Evolutionary conservation across 2,797 vertebrate genomes (phyloP).

Genomic region (Strix occidentalis): DNA sequence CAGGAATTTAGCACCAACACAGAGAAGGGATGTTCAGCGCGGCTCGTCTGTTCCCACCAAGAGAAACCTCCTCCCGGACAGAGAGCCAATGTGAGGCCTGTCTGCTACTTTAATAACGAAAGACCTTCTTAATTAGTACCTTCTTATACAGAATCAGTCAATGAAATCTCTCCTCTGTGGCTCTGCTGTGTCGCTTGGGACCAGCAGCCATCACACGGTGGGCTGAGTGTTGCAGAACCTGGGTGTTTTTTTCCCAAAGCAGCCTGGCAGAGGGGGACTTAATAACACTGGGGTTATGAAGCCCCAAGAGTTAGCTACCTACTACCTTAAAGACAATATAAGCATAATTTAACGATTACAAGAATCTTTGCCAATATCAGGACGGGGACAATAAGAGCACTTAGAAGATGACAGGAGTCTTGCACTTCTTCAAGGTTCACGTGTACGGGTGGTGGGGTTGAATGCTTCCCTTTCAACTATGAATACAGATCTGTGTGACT

Average conservation of each 20-base stretch:
- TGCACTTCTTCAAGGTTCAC: neutral
- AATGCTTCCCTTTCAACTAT: neutral
- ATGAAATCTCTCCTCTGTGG: neutral
- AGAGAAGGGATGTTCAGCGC: neutral
- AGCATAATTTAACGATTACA: neutral
- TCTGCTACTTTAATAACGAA: neutral
- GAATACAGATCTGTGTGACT: neutral
- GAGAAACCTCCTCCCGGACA: neutral
- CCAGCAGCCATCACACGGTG: neutral
- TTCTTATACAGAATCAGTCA: neutral
- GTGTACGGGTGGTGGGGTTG: neutral
- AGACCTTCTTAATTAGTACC: neutral
- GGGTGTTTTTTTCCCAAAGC: neutral
- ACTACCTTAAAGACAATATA: neutral
- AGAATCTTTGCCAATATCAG: neutral
- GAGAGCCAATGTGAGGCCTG: neutral
- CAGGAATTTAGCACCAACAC: neutral
- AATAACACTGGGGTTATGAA: neutral
- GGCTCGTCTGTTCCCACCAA: neutral
- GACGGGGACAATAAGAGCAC: slow-evolving; percentile 22
- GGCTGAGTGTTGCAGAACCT: neutral
- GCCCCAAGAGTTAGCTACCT: neutral
- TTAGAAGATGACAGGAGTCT: slow-evolving; percentile 17
- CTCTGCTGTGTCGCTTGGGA: neutral
- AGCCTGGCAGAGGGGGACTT: neutral